These are phyloP conservation scores for Schlechtendalia chinensis DNA, from an alignment of 1,140 invertebrate species.

Conservation along the genomic window DNA sequence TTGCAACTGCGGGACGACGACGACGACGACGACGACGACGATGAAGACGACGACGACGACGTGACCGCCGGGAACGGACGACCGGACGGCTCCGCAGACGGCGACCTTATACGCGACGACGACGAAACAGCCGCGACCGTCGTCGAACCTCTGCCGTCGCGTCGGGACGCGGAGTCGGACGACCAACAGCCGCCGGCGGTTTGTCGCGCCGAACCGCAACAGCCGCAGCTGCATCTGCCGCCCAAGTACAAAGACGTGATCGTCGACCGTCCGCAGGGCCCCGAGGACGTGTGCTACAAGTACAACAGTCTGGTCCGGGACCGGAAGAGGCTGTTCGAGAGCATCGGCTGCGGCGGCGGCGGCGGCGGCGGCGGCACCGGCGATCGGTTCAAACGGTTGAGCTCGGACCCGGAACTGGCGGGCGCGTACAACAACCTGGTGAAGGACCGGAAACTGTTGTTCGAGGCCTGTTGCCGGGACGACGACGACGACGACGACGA, in stretches of 20 bases:
- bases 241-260: conserved; percentile 39
- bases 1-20: not conserved
- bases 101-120: not conserved
- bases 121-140: no score
- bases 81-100: no score
- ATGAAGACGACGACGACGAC: not conserved
- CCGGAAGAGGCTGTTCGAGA: conserved; percentile 51
- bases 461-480: conserved; percentile 43
- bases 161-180: not conserved
- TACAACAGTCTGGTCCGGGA: conserved; percentile 51
- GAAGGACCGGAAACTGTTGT: conserved; percentile 51
- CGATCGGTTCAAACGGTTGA: conserved; percentile 17
- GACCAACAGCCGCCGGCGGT: not conserved
- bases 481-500: conserved; percentile 1
- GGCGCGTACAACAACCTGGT: conserved; percentile 49
- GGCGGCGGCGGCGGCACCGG: not conserved
- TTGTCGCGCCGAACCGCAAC: not conserved
- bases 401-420: not conserved
- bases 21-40: not conserved
- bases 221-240: not conserved
- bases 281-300: conserved; percentile 41
- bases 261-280: conserved; percentile 23
- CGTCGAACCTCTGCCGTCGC: not conserved
- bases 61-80: no score
- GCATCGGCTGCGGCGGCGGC: not conserved